Conservation (phyloP, 2,113 vertebrate genomes). For the Aldabrachelys gigantea region DNA sequence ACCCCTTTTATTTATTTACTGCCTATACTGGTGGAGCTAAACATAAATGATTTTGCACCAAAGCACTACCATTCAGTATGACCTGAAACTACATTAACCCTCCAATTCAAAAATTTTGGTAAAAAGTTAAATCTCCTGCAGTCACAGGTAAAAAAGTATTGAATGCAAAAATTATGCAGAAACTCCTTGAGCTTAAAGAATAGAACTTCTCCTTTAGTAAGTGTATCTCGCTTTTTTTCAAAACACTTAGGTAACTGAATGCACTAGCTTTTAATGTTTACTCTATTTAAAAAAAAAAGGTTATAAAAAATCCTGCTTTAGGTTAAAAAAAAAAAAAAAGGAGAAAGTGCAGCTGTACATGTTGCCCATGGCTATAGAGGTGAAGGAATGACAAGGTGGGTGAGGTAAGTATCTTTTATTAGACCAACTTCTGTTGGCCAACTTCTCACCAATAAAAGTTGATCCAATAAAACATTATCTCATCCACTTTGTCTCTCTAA, state of each 20-base stretch:
- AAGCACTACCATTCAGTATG: constrained; percentile 9
- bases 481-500: too few species aligned
- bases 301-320: not conserved
- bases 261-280: not conserved
- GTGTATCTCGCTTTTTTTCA: not conserved
- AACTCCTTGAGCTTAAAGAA: not conserved
- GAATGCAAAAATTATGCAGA: not conserved
- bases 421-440: not conserved
- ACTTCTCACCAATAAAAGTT: not conserved
- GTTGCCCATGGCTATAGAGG: not conserved
- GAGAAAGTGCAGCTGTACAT: not conserved
- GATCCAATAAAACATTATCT: not conserved
- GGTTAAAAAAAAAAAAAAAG: constrained; percentile 8
- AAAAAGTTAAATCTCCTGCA: not conserved
- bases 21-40: not conserved
- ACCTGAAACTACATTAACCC: not conserved
- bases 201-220: not conserved
- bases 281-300: not conserved
- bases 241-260: not conserved
- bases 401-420: not conserved
- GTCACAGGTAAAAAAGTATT: not conserved
- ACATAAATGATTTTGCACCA: not conserved
- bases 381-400: not conserved
- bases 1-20: not conserved
- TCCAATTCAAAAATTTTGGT: not conserved